Evolutionary conservation across 2,113 vertebrate genomes (phyloP), one percentile per base, ranked within the genome.

Genomic region (Anoura caudifer): DNA sequence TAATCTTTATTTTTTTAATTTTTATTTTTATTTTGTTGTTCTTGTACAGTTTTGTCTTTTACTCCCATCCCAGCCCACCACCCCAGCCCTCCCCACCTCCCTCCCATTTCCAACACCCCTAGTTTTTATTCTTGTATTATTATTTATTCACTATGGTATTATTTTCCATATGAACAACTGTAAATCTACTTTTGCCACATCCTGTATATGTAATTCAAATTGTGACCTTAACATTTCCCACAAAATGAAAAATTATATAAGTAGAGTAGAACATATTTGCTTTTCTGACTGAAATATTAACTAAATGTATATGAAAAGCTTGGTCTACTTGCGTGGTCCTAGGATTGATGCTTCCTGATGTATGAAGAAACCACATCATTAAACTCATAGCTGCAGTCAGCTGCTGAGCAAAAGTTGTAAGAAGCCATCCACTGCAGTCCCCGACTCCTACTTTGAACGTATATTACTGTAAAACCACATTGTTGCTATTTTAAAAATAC

Each of bases 351-450:
- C n/a, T 76, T 95, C 67, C 41, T 90, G 56, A 65, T 24, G 45
- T 41, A 50, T 88, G 90, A 84, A 96, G 80, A 59, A 76, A 52
- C 70, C 91, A 63, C 6, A 69, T 28, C 31, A 67, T 41, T 65
- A 91, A 90, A 79, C 61, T 70, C 36, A 82, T 0, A 11, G 1
- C 3, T 22, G 54, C 38, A 92, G 38, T 43, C 41, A 2, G 52
- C 8, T 73, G 91, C 81, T 84, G 38, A 90, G 87, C 0, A 4
- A 65, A 63, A 85, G 26, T 10, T 70, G 16, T 31, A 65, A 89
- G 83, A 97, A 95, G 63, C 76, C 79, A 54, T 75, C 19, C 5
- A 31, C 82, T 89, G 5, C 63, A 79, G 50, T 72, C 93, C 95
- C 36, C 41, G 69, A 1, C 22, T 95, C 76, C 11, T 41, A 52